A percentile compares a stretch with the other conserved stretches of the same genome.
Conservation (phyloP, 2,888 invertebrate species). For the Eledona agricola region DNA sequence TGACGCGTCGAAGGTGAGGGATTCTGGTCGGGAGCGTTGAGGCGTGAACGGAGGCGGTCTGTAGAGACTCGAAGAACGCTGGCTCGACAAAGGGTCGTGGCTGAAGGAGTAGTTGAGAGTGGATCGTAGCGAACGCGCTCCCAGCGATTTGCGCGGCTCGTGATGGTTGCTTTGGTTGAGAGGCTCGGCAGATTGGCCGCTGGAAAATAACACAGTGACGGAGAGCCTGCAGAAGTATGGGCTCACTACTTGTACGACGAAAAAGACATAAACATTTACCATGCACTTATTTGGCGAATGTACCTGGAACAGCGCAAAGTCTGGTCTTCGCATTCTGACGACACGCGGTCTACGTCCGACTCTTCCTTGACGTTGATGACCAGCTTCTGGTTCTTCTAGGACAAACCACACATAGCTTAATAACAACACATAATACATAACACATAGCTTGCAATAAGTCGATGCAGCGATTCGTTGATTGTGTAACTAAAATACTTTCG, state of each 20-base stretch:
- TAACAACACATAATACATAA: no score
- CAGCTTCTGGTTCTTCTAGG: constrained; percentile 59
- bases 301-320: constrained; percentile 58
- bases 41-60: constrained; percentile 38
- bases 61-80: constrained; percentile 55
- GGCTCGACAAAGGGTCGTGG: constrained; percentile 51
- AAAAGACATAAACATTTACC: constrained; percentile 45
- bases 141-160: constrained; percentile 40
- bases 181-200: constrained; percentile 47
- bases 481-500: no score
- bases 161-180: constrained; percentile 45
- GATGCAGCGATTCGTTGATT: no score
- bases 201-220: constrained; percentile 38
- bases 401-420: constrained; percentile 34
- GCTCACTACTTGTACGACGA: neutral
- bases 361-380: constrained; percentile 58
- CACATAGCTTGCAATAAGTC: no score
- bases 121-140: constrained; percentile 54
- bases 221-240: neutral
- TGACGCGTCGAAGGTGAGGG: constrained; percentile 65
- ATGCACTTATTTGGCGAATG: constrained; percentile 51
- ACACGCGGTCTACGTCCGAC: constrained; percentile 60
- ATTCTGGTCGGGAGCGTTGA: constrained; percentile 62
- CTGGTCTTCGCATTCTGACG: constrained; percentile 61
- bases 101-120: constrained; percentile 57